phyloP scores from a whole-genome alignment of 2,888 invertebrate genomes.

The Archips xylosteana region DNA sequence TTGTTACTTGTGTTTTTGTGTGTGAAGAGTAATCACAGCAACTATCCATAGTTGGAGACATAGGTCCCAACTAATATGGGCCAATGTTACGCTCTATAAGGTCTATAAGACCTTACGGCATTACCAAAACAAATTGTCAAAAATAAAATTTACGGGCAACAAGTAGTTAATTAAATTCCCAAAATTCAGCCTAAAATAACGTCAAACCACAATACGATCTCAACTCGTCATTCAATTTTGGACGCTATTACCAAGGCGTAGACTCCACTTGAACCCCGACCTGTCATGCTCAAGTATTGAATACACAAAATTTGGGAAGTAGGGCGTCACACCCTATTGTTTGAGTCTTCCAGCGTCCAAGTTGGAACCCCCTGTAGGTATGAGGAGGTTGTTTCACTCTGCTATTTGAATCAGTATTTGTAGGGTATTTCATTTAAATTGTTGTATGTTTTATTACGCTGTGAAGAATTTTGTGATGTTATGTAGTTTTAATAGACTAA shows the following conservation, averaged over 20 bases:
- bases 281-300: constrained; percentile 35
- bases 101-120: too few species aligned
- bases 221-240: not conserved
- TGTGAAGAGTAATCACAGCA: too few species aligned
- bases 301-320: constrained; percentile 41
- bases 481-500: too few species aligned
- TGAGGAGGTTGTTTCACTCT: not conserved
- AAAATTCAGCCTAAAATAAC: not conserved
- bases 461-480: not conserved
- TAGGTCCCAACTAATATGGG: too few species aligned
- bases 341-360: constrained; percentile 18
- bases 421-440: not conserved
- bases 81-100: too few species aligned
- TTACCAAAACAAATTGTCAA: not conserved
- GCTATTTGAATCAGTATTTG: not conserved
- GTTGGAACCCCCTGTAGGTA: constrained; percentile 25
- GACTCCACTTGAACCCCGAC: not conserved
- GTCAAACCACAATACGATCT: not conserved
- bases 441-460: not conserved
- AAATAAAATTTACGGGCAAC: not conserved
- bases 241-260: not conserved
- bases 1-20: too few species aligned
- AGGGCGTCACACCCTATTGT: constrained; percentile 40
- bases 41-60: too few species aligned
- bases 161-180: not conserved